These are phyloP conservation scores for Tiphia femorata DNA, from an alignment of 2,888 invertebrate species.

Conservation along the genomic window DNA sequence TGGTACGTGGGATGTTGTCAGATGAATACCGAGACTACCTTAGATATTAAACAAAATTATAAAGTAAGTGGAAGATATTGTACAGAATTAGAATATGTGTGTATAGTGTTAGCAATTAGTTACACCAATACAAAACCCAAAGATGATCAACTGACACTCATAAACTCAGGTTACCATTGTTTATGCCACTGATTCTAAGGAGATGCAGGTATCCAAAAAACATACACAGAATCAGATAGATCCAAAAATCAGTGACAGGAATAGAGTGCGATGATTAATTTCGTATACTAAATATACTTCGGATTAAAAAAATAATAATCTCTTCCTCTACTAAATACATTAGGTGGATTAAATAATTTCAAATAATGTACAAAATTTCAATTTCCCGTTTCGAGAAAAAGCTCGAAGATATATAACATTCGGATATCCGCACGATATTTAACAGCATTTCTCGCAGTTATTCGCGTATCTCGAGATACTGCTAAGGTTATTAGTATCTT, in stretches of 20 bases:
- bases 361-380: too few relatives aligned
- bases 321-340: too few relatives aligned
- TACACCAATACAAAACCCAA: slow-evolving; percentile 46
- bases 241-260: too few relatives aligned
- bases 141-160: slow-evolving; percentile 38
- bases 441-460: slow-evolving; percentile 42
- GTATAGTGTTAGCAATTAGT: slow-evolving; percentile 53
- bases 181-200: slow-evolving; percentile 30
- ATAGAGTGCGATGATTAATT: not conserved
- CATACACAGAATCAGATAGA: too few relatives aligned
- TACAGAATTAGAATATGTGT: slow-evolving; percentile 22
- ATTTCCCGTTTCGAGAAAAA: too few relatives aligned
- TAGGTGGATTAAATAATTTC: too few relatives aligned
- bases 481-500: slow-evolving; percentile 38
- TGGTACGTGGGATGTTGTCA: not conserved
- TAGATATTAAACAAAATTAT: slow-evolving; percentile 2
- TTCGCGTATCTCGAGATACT: slow-evolving; percentile 39
- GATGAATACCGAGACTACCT: not conserved
- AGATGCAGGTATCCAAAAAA: slow-evolving; percentile 44
- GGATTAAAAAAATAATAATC: too few relatives aligned
- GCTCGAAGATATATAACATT: too few relatives aligned
- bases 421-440: slow-evolving; percentile 41
- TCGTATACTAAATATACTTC: not conserved
- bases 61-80: slow-evolving; percentile 8
- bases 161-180: slow-evolving; percentile 33